These are phyloP conservation scores for Mycalesis mineus DNA, from an alignment of 2,888 invertebrate species.

Conservation along the genomic window DNA sequence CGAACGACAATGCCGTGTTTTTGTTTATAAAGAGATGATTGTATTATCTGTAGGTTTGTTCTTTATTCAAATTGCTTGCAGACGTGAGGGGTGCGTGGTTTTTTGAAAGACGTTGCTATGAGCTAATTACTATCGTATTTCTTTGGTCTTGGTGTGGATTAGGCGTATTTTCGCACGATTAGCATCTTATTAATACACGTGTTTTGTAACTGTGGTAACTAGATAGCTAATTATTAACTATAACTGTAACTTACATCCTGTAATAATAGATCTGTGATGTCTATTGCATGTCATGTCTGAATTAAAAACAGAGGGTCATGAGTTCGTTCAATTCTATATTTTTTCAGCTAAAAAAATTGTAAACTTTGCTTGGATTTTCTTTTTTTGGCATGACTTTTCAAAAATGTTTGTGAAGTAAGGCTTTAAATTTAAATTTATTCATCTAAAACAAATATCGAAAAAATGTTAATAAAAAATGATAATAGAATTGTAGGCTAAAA, in stretches of 20 bases:
- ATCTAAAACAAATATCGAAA: too few relatives aligned
- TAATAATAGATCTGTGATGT: too few relatives aligned
- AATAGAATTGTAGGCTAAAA: too few relatives aligned
- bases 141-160: constrained; percentile 41
- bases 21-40: constrained; percentile 64
- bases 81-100: constrained; percentile 37
- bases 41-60: constrained; percentile 38
- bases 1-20: constrained; percentile 62
- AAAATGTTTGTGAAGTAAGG: not conserved
- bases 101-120: constrained; percentile 36
- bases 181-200: constrained; percentile 37
- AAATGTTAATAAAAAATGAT: too few relatives aligned
- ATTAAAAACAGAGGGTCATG: too few relatives aligned
- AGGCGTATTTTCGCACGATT: constrained; percentile 61
- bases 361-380: too few relatives aligned
- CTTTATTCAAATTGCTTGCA: constrained; percentile 33
- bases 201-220: constrained; percentile 46
- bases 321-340: too few relatives aligned
- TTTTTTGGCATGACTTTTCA: too few relatives aligned
- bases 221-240: constrained; percentile 54
- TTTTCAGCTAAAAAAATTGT: too few relatives aligned
- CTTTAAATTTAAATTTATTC: not conserved
- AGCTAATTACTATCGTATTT: constrained; percentile 63
- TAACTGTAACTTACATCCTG: constrained; percentile 22
- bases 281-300: too few relatives aligned